Evolutionary conservation across 92 coral and sea anemone species (phyloP), one percentile per base, ranked within the genome.

Genomic region (Siderastrea radians): DNA sequence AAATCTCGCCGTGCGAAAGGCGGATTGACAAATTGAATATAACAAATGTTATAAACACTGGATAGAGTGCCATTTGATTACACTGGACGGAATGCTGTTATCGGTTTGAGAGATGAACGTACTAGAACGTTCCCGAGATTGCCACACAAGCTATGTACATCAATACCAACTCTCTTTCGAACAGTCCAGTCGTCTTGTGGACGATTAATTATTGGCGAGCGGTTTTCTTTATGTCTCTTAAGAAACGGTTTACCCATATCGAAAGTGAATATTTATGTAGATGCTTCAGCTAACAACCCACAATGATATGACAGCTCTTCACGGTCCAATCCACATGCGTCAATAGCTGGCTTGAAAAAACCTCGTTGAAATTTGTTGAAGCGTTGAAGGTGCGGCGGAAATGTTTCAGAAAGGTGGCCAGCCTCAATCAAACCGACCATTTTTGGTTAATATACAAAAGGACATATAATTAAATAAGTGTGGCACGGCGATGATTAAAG

Each of bases 271-370:
- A 84, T 84, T 84, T 38, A 84, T 84, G 87, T 49, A 55, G n/a
- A 72, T 73, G 87, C 55, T 60, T 74, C 65, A 55, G 57, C 58
- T 60, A 62, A 70, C 69, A 57, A 46, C 86, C 53, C 55, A 70
- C 59, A 69, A 46, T 72, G 87, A 84, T 72, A 84, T 84, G 87
- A 84, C 87, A 84, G 72, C 72, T 49, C 50, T 84, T 73, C 73
- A 84, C 87, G 87, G 61, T 84, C 45, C 73, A 84, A 16, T 84
- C 87, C 87, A 72, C 87, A 84, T 74, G 53, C 80, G 80, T 84
- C 80, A 84, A 84, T 60, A 49, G 72, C 66, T 51, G 77, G 74
- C 73, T 64, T 12, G 14, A 74, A 38, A 62, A 13, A 49, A 52
- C 19, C 71, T 63, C 72, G 54, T 73, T 54, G 53, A 84, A 72